phyloP scores from a whole-genome alignment of 1,140 invertebrate species.

The Drosophila melanica region DNA sequence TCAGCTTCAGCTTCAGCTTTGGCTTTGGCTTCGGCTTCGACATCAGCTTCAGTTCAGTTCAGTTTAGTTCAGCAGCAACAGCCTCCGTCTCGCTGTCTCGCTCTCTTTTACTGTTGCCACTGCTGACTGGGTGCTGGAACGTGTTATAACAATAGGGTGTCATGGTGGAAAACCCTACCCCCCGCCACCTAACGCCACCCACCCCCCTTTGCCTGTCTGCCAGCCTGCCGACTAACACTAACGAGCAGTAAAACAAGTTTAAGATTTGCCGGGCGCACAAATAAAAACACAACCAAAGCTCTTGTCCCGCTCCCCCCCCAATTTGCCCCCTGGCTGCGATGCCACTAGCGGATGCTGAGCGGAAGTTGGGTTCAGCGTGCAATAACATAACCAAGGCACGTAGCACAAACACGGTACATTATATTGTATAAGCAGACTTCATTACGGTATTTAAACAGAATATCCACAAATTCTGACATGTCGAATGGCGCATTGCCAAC shows the following conservation, averaged over 20 bases:
- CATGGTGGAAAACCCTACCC: slow-evolving; percentile 25
- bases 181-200: background rate
- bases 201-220: background rate
- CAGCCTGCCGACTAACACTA: slow-evolving; percentile 65
- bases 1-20: too few species aligned
- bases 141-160: slow-evolving; percentile 81
- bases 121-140: slow-evolving; percentile 63
- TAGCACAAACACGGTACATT: slow-evolving; percentile 83
- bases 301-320: background rate
- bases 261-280: slow-evolving; percentile 77
- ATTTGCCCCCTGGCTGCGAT: slow-evolving; percentile 15
- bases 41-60: slow-evolving; percentile 3
- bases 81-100: slow-evolving; percentile 7
- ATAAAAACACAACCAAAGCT: slow-evolving; percentile 68
- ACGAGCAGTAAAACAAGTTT: slow-evolving; percentile 83
- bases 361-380: slow-evolving; percentile 72
- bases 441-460: slow-evolving; percentile 84
- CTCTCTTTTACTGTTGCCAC: background rate
- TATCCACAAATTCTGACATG: slow-evolving; percentile 81
- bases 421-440: slow-evolving; percentile 84
- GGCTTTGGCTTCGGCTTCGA: too few species aligned
- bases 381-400: slow-evolving; percentile 83
- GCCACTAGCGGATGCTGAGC: slow-evolving; percentile 45
- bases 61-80: slow-evolving; percentile 13
- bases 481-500: slow-evolving; percentile 46